These are phyloP conservation scores for Scaptomyza parva DNA, from an alignment of 2,888 invertebrate species.

Conservation along the genomic window DNA sequence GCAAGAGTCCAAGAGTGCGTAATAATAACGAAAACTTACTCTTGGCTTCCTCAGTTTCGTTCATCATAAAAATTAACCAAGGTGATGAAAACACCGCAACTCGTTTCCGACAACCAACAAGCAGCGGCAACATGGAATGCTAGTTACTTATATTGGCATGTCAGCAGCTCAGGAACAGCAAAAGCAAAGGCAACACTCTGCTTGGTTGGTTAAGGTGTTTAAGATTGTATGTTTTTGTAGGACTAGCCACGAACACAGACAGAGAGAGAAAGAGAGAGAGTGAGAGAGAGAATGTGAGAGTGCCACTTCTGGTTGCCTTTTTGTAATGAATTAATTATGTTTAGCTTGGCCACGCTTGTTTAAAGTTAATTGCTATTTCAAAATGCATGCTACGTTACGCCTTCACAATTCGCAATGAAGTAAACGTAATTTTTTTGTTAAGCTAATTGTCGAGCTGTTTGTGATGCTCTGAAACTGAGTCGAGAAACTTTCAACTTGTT, in stretches of 20 bases:
- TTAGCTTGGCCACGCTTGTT: constrained; percentile 58
- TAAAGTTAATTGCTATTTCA: constrained; percentile 68
- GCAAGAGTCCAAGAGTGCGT: constrained; percentile 4
- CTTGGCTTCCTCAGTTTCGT: background rate
- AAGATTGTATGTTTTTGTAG: constrained; percentile 1
- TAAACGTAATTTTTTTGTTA: constrained; percentile 33
- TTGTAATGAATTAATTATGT: constrained; percentile 65
- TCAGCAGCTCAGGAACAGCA: constrained; percentile 31
- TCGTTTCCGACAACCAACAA: constrained; percentile 14
- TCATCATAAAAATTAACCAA: constrained; percentile 57
- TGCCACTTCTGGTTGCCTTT: constrained; percentile 30
- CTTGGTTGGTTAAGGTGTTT: background rate
- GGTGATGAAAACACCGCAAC: constrained; percentile 47
- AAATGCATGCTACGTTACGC: constrained; percentile 55
- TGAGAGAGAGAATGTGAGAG: constrained; percentile 14
- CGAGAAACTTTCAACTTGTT: background rate
- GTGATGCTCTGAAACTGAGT: background rate
- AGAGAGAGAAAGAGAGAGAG: too few relatives aligned
- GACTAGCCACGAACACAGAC: constrained; percentile 34
- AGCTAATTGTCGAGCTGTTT: constrained; percentile 32
- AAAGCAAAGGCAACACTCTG: background rate
- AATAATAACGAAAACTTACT: constrained; percentile 48
- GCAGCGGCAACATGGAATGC: constrained; percentile 24
- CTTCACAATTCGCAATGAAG: constrained; percentile 17
- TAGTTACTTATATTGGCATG: constrained; percentile 42